phyloP scores from a whole-genome alignment of 2,113 vertebrate genomes.

The Mungos mungo region DNA sequence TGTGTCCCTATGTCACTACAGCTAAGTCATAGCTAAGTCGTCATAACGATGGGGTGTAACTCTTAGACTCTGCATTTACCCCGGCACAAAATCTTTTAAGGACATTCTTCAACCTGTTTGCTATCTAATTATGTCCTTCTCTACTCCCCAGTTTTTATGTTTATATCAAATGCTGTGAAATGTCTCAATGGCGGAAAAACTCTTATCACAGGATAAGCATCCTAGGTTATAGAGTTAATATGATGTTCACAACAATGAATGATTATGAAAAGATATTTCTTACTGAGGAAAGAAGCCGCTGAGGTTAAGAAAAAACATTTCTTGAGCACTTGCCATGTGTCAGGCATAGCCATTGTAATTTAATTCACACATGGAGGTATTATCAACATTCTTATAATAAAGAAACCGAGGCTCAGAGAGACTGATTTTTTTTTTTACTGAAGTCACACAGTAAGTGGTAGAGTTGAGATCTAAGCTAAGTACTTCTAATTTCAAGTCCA shows the following conservation, averaged over 20 bases:
- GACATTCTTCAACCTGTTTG: background rate
- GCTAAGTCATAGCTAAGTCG: background rate
- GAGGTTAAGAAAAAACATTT: background rate
- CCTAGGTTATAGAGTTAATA: background rate
- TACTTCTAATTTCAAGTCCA: constrained; percentile 14
- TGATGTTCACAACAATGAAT: constrained; percentile 35
- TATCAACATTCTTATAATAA: background rate
- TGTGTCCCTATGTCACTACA: background rate
- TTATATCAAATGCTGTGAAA: background rate
- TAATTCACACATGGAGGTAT: background rate
- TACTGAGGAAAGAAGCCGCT: background rate
- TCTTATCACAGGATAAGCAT: background rate
- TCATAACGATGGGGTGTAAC: background rate
- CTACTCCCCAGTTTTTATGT: background rate
- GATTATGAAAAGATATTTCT: constrained; percentile 35
- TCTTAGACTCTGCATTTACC: background rate
- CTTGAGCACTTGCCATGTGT: background rate
- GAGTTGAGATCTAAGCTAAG: constrained; percentile 2
- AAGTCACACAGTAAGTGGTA: background rate
- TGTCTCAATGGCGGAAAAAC: background rate
- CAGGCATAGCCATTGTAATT: background rate
- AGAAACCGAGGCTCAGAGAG: constrained; percentile 11
- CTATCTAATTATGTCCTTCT: background rate
- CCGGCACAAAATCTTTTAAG: background rate
- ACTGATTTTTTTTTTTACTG: background rate